Percentiles rank a stretch among this genome's conserved stretches.
Conservation (phyloP, 1,140 invertebrate genomes). For the Gonatopus flavifemur region DNA sequence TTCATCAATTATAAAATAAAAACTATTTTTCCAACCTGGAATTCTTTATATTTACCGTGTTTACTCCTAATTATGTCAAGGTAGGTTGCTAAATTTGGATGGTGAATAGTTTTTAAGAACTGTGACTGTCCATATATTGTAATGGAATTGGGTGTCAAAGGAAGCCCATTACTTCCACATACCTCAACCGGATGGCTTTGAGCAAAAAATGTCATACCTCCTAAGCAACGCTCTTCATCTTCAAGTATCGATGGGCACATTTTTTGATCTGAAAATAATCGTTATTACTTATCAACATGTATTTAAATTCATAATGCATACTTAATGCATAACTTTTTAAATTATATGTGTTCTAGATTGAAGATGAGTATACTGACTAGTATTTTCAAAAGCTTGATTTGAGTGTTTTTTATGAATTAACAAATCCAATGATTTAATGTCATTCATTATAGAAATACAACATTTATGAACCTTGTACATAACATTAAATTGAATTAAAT, state of each 20-base stretch:
- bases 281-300: too few relatives aligned
- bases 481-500: too few relatives aligned
- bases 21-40: background rate
- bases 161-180: constrained; percentile 93
- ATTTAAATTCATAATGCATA: too few relatives aligned
- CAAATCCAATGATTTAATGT: too few relatives aligned
- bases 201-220: constrained; percentile 88
- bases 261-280: constrained; percentile 22
- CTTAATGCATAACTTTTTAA: too few relatives aligned
- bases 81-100: constrained; percentile 84
- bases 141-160: constrained; percentile 94
- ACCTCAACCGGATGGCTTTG: constrained; percentile 86
- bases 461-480: too few relatives aligned
- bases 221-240: constrained; percentile 64
- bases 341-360: too few relatives aligned
- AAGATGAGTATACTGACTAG: too few relatives aligned
- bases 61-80: constrained; percentile 90
- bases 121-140: constrained; percentile 89
- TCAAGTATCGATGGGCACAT: constrained; percentile 55
- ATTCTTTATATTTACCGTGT: constrained; percentile 76
- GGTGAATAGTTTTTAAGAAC: constrained; percentile 75
- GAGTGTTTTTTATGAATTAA: too few relatives aligned
- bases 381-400: too few relatives aligned
- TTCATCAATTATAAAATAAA: constrained; percentile 13
- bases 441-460: too few relatives aligned